These are phyloP conservation scores for Cryptocephalus moraei DNA, from an alignment of 2,888 invertebrate species.

Conservation along the genomic window DNA sequence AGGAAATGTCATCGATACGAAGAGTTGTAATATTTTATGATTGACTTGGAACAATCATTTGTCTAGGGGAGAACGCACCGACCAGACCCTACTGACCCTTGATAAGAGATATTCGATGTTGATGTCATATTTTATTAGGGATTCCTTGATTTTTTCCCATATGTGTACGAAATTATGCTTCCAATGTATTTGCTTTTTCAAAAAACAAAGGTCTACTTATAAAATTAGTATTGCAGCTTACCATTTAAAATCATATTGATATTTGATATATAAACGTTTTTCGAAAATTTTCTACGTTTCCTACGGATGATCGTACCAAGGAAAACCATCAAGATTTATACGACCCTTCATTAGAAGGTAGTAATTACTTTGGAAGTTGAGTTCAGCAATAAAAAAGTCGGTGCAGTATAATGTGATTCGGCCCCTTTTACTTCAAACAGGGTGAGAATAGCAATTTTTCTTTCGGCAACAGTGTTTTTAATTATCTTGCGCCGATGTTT, in stretches of 20 bases:
- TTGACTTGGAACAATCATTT: constrained; percentile 31
- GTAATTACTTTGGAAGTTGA: constrained; percentile 1
- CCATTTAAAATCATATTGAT: no score
- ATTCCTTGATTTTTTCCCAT: no score
- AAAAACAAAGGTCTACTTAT: no score
- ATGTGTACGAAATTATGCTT: no score
- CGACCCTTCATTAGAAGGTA: background rate
- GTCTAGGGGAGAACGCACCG: constrained; percentile 6
- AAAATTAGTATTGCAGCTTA: no score
- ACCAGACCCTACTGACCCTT: background rate
- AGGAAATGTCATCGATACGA: constrained; percentile 36
- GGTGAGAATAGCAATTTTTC: constrained; percentile 26
- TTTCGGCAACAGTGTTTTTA: constrained; percentile 31
- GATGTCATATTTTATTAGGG: no score
- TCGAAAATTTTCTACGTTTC: no score
- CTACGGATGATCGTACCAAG: no score
- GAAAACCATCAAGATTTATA: background rate
- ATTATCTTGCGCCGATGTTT: constrained; percentile 32
- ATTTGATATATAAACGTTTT: no score
- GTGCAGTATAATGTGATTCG: constrained; percentile 8
- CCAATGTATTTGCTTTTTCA: no score
- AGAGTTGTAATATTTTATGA: constrained; percentile 37
- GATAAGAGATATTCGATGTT: no score
- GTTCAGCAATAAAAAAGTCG: constrained; percentile 19
- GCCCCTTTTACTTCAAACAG: constrained; percentile 14